A percentile compares a stretch with the other conserved stretches of the same genome.
These are phyloP conservation scores for Drosophila repletoides DNA, from an alignment of 1,140 invertebrate species.

Conservation along the genomic window DNA sequence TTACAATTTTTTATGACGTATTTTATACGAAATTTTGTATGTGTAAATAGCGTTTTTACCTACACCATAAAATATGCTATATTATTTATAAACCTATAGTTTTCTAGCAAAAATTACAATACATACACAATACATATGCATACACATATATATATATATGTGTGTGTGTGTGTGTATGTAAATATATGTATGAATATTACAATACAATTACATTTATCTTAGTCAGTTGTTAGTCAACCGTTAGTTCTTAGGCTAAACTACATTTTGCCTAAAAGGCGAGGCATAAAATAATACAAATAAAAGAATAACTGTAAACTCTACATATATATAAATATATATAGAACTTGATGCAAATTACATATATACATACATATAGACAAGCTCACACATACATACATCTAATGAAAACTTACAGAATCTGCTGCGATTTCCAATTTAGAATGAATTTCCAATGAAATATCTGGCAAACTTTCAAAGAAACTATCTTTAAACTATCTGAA, in stretches of 20 bases:
- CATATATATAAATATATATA: conserved; percentile 26
- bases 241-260: conserved; percentile 52
- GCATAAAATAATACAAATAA: no score
- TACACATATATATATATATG: no score
- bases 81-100: conserved; percentile 49
- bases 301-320: conserved; percentile 75
- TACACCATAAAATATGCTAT: conserved; percentile 31
- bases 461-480: no score
- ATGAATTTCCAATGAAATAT: no score
- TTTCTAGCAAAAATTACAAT: conserved; percentile 50
- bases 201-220: conserved; percentile 40
- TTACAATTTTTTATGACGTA: conserved; percentile 63
- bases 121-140: conserved; percentile 1
- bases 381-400: conserved; percentile 10
- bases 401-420: no score
- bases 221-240: conserved; percentile 59
- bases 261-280: conserved; percentile 58
- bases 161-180: no score
- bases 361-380: conserved; percentile 28
- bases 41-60: conserved; percentile 72
- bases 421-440: no score
- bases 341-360: conserved; percentile 41
- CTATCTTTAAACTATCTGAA: no score
- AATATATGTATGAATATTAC: conserved; percentile 12
- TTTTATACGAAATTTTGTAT: conserved; percentile 73